Conservation (phyloP, 2,888 invertebrate species). For the Drosophila acutilabella region DNA sequence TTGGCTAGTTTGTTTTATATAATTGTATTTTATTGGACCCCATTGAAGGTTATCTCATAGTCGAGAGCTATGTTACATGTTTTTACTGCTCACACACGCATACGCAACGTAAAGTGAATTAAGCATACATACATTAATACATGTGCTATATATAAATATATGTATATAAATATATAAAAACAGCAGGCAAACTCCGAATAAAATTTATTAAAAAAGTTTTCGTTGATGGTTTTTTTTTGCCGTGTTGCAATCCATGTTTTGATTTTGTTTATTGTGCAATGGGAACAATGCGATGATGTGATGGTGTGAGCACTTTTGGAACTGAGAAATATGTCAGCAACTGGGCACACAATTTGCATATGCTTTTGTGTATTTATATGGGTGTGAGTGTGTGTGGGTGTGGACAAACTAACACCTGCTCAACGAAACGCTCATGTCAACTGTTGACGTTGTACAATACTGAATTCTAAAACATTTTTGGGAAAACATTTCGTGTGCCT, state of each 20-base stretch:
- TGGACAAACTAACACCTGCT: constrained; percentile 68
- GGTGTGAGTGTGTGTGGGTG: constrained; percentile 20
- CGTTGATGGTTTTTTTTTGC: constrained; percentile 48
- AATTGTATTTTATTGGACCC: no score
- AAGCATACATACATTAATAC: constrained; percentile 22
- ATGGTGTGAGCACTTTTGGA: constrained; percentile 18
- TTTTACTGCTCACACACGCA: neutral
- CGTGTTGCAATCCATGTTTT: constrained; percentile 40
- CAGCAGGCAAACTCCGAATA: constrained; percentile 26
- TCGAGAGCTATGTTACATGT: neutral
- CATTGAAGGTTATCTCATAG: neutral
- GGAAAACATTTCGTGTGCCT: constrained; percentile 51
- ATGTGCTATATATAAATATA: constrained; percentile 1
- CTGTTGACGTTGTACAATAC: constrained; percentile 59
- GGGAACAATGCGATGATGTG: constrained; percentile 8
- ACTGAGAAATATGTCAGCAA: constrained; percentile 56
- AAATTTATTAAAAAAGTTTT: constrained; percentile 63
- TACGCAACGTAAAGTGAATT: constrained; percentile 48
- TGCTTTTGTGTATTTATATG: constrained; percentile 19
- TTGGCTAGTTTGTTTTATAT: no score
- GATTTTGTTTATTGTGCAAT: constrained; percentile 32
- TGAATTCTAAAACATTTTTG: constrained; percentile 54
- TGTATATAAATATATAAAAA: constrained; percentile 5
- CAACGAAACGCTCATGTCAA: constrained; percentile 49
- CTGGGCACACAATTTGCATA: constrained; percentile 56